phyloP scores from a whole-genome alignment of 2,797 vertebrate species.

The Argyrosomus regius region DNA sequence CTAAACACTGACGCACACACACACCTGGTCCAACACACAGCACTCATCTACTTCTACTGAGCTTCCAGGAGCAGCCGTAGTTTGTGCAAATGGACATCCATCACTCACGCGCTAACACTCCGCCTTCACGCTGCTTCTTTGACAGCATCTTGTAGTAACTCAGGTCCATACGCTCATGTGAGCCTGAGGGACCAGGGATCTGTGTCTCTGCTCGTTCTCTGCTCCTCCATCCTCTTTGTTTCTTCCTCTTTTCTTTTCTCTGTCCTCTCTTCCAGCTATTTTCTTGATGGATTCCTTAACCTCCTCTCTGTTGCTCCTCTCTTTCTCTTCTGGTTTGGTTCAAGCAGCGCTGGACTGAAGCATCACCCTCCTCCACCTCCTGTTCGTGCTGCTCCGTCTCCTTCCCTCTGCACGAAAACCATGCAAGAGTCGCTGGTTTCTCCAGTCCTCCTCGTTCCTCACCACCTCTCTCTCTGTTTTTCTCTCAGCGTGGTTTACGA shows the following conservation, averaged over 20 bases:
- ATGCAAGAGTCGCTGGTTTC: conserved; percentile 45
- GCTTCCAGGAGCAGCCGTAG: conserved; percentile 39
- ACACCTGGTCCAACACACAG: conserved; percentile 47
- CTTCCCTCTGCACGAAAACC: conserved; percentile 51
- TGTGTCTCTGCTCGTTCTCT: conserved; percentile 50
- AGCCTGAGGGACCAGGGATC: conserved; percentile 56
- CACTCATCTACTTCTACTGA: conserved; percentile 55
- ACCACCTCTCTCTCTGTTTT: conserved; percentile 17
- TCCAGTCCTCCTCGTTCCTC: conserved; percentile 47
- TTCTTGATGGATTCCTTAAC: conserved; percentile 20
- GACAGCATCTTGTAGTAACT: conserved; percentile 66
- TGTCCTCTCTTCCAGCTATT: conserved; percentile 24
- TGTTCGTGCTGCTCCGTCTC: conserved; percentile 55
- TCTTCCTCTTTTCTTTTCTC: conserved; percentile 12
- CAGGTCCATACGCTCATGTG: conserved; percentile 63
- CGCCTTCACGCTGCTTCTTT: conserved; percentile 52
- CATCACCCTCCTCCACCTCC: conserved; percentile 48
- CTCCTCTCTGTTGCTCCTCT: conserved; percentile 65
- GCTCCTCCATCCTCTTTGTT: conserved; percentile 64
- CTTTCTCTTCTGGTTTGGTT: conserved; percentile 63
- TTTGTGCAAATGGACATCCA: conserved; percentile 62
- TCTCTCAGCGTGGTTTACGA: conserved; percentile 59
- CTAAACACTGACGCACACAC: conserved; percentile 48
- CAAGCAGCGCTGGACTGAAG: conserved; percentile 57
- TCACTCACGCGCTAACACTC: conserved; percentile 51